Conservation (phyloP, 2,888 invertebrate species). For the Mythimna vitellina region DNA sequence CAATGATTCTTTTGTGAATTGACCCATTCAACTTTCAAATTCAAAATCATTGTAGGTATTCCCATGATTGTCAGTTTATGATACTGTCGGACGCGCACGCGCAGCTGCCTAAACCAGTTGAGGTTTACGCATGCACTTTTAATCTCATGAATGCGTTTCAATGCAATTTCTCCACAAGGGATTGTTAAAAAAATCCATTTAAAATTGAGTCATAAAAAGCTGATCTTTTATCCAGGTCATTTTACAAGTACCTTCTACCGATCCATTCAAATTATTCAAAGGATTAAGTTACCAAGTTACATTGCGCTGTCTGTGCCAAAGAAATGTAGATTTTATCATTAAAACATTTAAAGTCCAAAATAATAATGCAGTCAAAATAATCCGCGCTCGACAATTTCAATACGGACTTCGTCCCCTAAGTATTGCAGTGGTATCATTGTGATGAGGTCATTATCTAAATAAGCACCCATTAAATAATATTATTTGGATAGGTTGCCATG, state of each 20-base stretch:
- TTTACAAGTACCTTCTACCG: not conserved
- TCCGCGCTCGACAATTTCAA: conserved; percentile 17
- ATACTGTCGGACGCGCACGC: too few relatives aligned
- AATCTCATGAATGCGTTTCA: conserved; percentile 7
- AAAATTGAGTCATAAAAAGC: conserved; percentile 1
- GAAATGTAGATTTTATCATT: not conserved
- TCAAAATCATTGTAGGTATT: not conserved
- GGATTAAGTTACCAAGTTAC: not conserved
- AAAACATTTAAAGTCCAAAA: conserved; percentile 22
- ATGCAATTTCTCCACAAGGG: not conserved
- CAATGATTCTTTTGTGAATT: conserved; percentile 13
- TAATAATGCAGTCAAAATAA: conserved; percentile 9
- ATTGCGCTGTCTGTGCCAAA: not conserved
- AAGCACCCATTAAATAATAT: not conserved
- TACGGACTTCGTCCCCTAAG: conserved; percentile 16
- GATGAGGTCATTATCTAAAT: not conserved
- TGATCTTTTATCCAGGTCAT: conserved; percentile 3
- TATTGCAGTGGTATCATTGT: conserved; percentile 29
- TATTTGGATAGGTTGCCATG: not conserved
- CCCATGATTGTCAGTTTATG: not conserved
- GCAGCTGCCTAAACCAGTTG: too few relatives aligned
- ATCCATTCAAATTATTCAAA: conserved; percentile 11
- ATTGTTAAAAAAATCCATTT: not conserved
- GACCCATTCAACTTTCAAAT: not conserved
- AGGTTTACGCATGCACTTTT: too few relatives aligned